A percentile compares a stretch with the other conserved stretches of the same genome.
Conservation (phyloP, 2,113 vertebrate genomes). For the Eptatretus burgeri region DNA sequence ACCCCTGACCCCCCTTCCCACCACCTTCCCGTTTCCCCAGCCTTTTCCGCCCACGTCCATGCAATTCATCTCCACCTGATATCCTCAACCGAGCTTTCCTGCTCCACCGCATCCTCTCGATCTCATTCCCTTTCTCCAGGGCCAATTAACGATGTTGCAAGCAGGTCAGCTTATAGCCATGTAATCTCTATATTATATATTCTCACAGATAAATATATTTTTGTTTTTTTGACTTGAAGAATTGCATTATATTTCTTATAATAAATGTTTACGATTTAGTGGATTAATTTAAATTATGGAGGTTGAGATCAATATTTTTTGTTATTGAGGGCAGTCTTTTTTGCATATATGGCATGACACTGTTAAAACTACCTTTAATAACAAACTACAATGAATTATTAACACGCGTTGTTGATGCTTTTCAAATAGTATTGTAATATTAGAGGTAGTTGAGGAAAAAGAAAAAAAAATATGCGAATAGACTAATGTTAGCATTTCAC, state of each 20-base stretch:
- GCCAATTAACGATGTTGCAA: too few species aligned
- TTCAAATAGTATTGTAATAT: background rate
- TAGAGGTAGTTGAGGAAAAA: background rate
- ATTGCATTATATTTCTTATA: slow-evolving; percentile 7
- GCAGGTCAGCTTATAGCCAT: background rate
- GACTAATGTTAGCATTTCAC: slow-evolving; percentile 7
- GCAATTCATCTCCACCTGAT: too few species aligned
- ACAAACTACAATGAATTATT: slow-evolving; percentile 4
- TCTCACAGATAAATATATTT: slow-evolving; percentile 6
- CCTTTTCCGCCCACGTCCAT: too few species aligned
- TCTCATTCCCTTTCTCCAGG: too few species aligned
- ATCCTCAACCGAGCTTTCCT: too few species aligned
- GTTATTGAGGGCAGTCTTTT: slow-evolving; percentile 4
- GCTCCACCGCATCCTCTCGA: too few species aligned
- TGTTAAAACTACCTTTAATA: slow-evolving; percentile 4
- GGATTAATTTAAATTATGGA: slow-evolving; percentile 5
- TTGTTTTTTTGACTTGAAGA: slow-evolving; percentile 6
- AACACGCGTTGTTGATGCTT: slow-evolving; percentile 1
- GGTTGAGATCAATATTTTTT: slow-evolving; percentile 3
- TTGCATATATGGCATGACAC: slow-evolving; percentile 6
- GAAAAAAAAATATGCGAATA: background rate
- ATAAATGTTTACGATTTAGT: slow-evolving; percentile 7
- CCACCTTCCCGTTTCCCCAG: too few species aligned
- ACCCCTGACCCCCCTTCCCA: too few species aligned
- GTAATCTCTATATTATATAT: slow-evolving; percentile 6